Evolutionary conservation across 2,888 invertebrate species (phyloP).

Genomic region (Plebejus argus): DNA sequence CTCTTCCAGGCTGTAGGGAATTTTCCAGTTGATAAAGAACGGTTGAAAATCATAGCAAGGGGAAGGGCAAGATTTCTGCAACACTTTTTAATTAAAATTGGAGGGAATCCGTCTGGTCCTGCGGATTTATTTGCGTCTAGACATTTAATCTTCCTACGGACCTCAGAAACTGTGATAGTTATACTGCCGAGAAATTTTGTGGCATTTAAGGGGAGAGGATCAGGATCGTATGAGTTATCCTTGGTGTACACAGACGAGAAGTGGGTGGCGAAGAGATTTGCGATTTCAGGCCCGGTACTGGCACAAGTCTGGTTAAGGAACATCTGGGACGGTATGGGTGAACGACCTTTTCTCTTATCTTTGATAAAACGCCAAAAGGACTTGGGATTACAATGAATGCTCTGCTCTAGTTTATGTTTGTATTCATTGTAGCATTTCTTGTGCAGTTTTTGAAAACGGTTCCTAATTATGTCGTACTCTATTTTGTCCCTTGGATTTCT

Average conservation of each 20-base stretch:
- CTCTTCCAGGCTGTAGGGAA: too few species aligned
- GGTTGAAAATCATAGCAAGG: too few species aligned
- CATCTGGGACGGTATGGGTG: slow-evolving; percentile 31
- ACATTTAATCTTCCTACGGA: too few species aligned
- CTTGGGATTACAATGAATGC: slow-evolving; percentile 30
- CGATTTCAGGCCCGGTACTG: slow-evolving; percentile 24
- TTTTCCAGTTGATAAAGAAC: background rate
- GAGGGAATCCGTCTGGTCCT: slow-evolving; percentile 9
- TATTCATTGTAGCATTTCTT: slow-evolving; percentile 23
- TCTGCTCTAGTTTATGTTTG: slow-evolving; percentile 13
- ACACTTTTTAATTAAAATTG: background rate
- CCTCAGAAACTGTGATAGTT: too few species aligned
- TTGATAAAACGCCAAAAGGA: slow-evolving; percentile 35
- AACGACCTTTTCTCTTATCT: slow-evolving; percentile 23
- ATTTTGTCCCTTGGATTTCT: slow-evolving; percentile 33
- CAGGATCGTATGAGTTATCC: background rate
- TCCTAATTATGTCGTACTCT: slow-evolving; percentile 35
- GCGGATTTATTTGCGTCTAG: background rate
- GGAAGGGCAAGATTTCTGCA: too few species aligned
- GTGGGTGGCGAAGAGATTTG: background rate
- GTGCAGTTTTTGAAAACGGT: slow-evolving; percentile 27
- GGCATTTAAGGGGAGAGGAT: background rate
- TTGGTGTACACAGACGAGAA: slow-evolving; percentile 27
- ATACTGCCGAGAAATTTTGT: background rate
- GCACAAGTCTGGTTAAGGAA: background rate